These are phyloP conservation scores for Grammomys surdaster DNA, from an alignment of 2,113 vertebrate genomes.

Conservation along the genomic window DNA sequence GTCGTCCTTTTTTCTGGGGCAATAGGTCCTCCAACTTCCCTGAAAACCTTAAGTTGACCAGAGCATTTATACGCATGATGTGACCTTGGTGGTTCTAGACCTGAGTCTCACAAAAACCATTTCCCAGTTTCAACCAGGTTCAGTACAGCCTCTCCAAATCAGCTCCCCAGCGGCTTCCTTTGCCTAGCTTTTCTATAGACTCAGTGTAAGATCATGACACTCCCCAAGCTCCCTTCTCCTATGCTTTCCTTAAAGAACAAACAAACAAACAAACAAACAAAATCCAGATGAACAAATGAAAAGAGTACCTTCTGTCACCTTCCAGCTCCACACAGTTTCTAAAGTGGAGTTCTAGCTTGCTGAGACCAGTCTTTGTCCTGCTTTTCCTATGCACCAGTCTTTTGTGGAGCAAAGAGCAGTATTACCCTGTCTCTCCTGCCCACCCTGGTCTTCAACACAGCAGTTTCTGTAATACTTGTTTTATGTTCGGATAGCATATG, in stretches of 20 bases:
- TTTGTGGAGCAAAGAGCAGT: neutral
- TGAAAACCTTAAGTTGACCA: accelerated
- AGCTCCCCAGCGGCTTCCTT: too few relatives aligned
- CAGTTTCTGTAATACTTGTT: neutral
- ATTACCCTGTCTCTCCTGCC: neutral
- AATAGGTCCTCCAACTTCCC: neutral
- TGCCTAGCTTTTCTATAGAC: neutral
- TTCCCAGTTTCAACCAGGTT: accelerated
- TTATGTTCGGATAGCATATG: neutral
- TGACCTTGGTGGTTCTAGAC: neutral
- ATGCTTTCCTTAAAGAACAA: neutral
- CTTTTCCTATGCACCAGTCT: neutral
- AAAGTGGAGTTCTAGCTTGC: neutral
- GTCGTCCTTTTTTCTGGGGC: neutral
- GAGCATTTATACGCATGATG: accelerated
- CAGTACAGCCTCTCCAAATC: accelerated
- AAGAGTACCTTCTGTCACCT: accelerated
- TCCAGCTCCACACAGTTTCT: neutral
- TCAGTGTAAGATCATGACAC: neutral
- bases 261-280: neutral
- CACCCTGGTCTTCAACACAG: neutral
- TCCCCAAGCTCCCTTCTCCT: neutral
- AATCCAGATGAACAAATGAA: neutral
- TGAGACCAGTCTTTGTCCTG: neutral
- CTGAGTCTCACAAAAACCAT: neutral